Conservation (phyloP, 2,113 vertebrate genomes). For the Daubentonia madagascariensis region DNA sequence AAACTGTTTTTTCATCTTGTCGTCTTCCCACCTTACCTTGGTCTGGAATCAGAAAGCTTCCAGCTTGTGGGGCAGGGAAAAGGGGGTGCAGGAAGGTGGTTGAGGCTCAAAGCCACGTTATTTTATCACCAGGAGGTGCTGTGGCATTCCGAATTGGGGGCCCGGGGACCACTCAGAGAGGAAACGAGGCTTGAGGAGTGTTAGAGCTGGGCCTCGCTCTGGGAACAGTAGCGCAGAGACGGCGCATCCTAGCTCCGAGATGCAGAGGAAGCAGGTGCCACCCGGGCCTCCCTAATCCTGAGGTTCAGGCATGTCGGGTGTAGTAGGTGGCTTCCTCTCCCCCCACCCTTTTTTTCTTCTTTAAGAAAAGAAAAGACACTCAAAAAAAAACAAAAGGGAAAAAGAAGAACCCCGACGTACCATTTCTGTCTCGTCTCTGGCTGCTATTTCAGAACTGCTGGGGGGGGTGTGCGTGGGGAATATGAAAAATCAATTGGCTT, state of each 20-base stretch:
- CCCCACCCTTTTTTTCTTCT: background rate
- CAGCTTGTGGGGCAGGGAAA: background rate
- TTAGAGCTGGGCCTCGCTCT: too few species aligned
- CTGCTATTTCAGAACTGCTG: conserved; percentile 31
- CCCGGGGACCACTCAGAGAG: accelerated
- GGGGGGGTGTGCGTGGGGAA: conserved; percentile 10
- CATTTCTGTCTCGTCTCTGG: conserved; percentile 30
- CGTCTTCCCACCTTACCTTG: background rate
- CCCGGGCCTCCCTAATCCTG: background rate
- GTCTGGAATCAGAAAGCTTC: background rate
- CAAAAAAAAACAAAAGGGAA: too few species aligned
- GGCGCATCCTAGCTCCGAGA: too few species aligned
- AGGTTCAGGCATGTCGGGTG: background rate
- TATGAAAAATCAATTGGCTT: conserved; percentile 36
- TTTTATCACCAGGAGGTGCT: background rate
- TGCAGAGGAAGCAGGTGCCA: background rate
- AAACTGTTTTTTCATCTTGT: background rate
- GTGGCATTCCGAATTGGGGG: background rate
- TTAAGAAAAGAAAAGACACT: background rate
- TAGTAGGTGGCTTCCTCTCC: background rate
- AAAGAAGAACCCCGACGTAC: background rate
- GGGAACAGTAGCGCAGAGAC: too few species aligned
- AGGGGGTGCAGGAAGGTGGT: background rate
- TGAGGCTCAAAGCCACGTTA: accelerated
- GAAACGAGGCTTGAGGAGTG: background rate